phyloP scores from a whole-genome alignment of 2,888 invertebrate genomes.

The Leptura quadrifasciata region DNA sequence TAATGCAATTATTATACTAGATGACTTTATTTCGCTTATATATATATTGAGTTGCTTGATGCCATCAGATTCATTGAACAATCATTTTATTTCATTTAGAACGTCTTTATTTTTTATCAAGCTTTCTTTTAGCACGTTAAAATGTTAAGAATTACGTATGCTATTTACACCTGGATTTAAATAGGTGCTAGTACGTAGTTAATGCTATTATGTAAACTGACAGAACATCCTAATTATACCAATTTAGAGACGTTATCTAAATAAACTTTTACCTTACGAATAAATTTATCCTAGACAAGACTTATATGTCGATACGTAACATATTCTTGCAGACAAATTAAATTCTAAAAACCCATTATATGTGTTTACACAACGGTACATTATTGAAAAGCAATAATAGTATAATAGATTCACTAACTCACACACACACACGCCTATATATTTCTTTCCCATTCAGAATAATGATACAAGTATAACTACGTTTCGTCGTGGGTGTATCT shows the following conservation, averaged over 20 bases:
- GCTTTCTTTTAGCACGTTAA: neutral
- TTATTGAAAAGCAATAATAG: slow-evolving; percentile 3
- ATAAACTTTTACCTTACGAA: neutral
- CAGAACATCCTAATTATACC: slow-evolving; percentile 1
- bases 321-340: neutral
- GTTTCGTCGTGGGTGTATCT: slow-evolving; percentile 16
- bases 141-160: neutral
- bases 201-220: neutral
- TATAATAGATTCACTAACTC: neutral
- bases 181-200: neutral
- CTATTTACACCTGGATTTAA: slow-evolving; percentile 7
- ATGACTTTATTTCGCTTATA: too few species aligned
- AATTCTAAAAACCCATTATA: slow-evolving; percentile 4
- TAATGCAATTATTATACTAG: too few species aligned
- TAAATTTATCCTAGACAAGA: slow-evolving; percentile 1
- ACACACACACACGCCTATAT: slow-evolving; percentile 4
- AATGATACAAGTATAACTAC: neutral
- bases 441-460: slow-evolving; percentile 20
- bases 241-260: slow-evolving; percentile 3
- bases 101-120: too few species aligned
- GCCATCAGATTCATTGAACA: too few species aligned
- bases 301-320: neutral
- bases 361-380: neutral
- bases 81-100: too few species aligned
- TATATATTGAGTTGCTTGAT: too few species aligned